Evolutionary conservation across 2,797 vertebrate genomes (phyloP), one percentile per base, ranked within the genome.

Genomic region (Aselliscus stoliczkanus): DNA sequence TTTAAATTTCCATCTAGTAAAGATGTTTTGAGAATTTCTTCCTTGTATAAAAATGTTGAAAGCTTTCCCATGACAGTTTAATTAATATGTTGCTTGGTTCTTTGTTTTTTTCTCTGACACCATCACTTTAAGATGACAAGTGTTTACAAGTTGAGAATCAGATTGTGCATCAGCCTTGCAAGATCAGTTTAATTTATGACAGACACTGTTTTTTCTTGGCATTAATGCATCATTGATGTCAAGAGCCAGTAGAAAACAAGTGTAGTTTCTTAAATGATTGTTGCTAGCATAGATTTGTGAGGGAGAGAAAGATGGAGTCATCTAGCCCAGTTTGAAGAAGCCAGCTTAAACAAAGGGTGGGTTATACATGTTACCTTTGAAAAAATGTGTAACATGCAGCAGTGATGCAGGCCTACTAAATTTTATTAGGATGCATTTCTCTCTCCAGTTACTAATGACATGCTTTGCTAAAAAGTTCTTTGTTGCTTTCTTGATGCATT

Each of bases 61-160:
- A 67, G 23, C 37, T 93, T 95, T 42, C 39, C 29, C 5, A 6
- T 50, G n/a, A 65, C 77, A 34, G 11, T 34, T 5, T 27, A 27
- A 11, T 56, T 34, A 44, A 42, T 15, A 8, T 65, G 70, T 18
- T 31, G 2, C 77, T 90, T 75, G 72, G 34, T 25, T 75, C 50
- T 54, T 76, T 39, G 6, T 11, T 34, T 93, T 93, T 96, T 62
- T n/a, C 60, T 39, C 75, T 4, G 17, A 82, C 56, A 67, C 65
- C 20, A 31, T 84, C 58, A 27, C 75, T 95, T 72, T 64, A 44
- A 81, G 44, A 86, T 94, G 86, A 85, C 50, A 72, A 72, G 54
- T 81, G 47, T 93, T 97, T 94, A 91, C 44, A 90, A 44, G 88
- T 50, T 83, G 56, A 70, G 64, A 93, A 56, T 70, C 42, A 54